phyloP scores from a whole-genome alignment of 2,888 invertebrate species.

The Rhorus exstirpatorius region DNA sequence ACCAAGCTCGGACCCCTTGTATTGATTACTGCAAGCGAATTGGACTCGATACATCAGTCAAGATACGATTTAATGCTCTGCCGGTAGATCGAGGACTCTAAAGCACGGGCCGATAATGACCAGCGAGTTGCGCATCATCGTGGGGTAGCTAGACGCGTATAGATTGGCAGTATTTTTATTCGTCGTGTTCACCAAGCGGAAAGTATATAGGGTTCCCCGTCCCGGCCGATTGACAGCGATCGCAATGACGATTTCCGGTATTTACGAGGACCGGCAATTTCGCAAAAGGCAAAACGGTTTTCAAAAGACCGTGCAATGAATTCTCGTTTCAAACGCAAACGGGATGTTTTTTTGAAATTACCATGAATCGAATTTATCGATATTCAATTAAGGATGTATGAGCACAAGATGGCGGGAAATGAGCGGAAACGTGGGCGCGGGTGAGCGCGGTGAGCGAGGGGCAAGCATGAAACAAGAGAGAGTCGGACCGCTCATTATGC shows the following conservation, averaged over 20 bases:
- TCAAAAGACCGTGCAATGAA: neutral
- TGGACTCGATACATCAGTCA: conserved; percentile 52
- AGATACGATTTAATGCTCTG: conserved; percentile 45
- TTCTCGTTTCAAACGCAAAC: neutral
- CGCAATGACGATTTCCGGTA: conserved; percentile 65
- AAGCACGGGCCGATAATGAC: conserved; percentile 37
- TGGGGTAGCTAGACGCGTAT: conserved; percentile 13
- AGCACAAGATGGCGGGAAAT: too few relatives aligned
- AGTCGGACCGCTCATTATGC: too few relatives aligned
- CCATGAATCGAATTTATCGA: too few relatives aligned
- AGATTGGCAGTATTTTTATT: conserved; percentile 32
- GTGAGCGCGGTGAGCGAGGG: too few relatives aligned
- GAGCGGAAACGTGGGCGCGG: too few relatives aligned
- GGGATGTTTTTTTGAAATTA: conserved; percentile 1
- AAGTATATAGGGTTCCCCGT: conserved; percentile 17
- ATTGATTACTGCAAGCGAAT: conserved; percentile 57
- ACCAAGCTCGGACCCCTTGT: conserved; percentile 28
- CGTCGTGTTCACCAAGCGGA: conserved; percentile 41
- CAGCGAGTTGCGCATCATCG: conserved; percentile 49
- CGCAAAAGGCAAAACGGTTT: neutral
- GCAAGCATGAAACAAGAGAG: too few relatives aligned
- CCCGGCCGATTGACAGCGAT: conserved; percentile 26
- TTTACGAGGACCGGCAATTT: neutral
- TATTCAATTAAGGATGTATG: too few relatives aligned
- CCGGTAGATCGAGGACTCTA: conserved; percentile 46